Percentiles rank a stretch among this genome's conserved stretches.
Conservation (phyloP, 2,888 invertebrate species). For the Lepidocyrtinus sp. region DNA sequence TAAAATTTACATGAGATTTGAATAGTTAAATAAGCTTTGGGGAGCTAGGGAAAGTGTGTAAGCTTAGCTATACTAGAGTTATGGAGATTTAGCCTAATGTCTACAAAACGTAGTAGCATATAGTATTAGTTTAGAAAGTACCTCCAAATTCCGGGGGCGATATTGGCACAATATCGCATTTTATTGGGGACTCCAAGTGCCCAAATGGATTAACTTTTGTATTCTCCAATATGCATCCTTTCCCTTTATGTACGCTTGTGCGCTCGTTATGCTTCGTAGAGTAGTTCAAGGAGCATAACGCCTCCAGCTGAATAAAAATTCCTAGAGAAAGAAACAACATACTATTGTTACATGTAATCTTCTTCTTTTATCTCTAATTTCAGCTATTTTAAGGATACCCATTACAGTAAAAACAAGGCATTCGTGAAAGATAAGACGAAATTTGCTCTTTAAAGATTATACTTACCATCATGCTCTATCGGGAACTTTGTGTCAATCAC, state of each 20-base stretch:
- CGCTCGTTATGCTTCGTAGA: constrained; percentile 46
- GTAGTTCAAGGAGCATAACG: constrained; percentile 40
- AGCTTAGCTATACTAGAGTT: not conserved
- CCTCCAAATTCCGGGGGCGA: constrained; percentile 58
- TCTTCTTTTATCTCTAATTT: too few relatives aligned
- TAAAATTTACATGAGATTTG: not conserved
- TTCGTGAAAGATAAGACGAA: too few relatives aligned
- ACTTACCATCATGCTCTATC: constrained; percentile 56
- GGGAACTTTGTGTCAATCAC: constrained; percentile 55
- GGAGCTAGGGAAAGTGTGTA: not conserved
- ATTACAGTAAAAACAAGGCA: too few relatives aligned
- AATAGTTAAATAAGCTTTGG: not conserved
- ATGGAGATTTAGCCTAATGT: not conserved
- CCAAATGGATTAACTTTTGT: constrained; percentile 48
- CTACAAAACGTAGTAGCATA: too few relatives aligned
- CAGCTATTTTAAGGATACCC: too few relatives aligned
- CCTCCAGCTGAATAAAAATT: constrained; percentile 51
- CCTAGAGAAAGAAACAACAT: constrained; percentile 30
- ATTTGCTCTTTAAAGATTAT: too few relatives aligned
- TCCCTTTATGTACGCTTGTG: constrained; percentile 47
- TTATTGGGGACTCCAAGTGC: constrained; percentile 51
- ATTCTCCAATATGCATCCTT: constrained; percentile 49
- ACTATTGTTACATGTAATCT: too few relatives aligned
- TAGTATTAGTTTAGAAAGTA: not conserved
- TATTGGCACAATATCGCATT: constrained; percentile 48